A percentile compares a stretch with the other conserved stretches of the same genome.
Conservation (phyloP, 2,113 vertebrate genomes). For the Ondatra zibethicus region DNA sequence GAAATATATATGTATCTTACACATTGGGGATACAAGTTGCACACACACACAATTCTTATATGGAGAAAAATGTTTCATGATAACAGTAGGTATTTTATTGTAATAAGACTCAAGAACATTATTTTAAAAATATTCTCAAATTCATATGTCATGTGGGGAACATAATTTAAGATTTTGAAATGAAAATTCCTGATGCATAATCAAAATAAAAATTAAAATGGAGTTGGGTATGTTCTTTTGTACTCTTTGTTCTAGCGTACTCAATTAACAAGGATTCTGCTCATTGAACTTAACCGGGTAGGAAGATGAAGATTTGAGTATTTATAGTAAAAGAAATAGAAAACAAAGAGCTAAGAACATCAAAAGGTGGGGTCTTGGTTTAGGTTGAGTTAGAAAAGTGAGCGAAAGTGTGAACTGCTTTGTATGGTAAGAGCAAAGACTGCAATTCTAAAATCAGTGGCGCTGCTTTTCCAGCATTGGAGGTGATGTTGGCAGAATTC, state of each 20-base stretch:
- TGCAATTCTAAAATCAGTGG: not conserved
- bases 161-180: not conserved
- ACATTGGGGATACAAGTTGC: not conserved
- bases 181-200: not conserved
- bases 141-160: not conserved
- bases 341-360: not conserved
- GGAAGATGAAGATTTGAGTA: not conserved
- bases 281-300: not conserved
- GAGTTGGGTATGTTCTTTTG: not conserved
- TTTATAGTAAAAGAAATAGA: not conserved
- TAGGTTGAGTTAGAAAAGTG: not conserved
- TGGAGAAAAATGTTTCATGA: not conserved
- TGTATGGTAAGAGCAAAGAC: not conserved
- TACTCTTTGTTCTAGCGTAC: not conserved
- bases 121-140: conserved; percentile 23
- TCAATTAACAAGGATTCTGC: not conserved
- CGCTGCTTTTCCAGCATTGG: not conserved
- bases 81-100: not conserved
- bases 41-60: not conserved
- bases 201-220: conserved; percentile 6
- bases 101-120: not conserved
- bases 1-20: too few species aligned
- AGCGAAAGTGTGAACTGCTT: not conserved
- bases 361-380: not conserved
- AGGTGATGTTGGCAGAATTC: not conserved